phyloP scores from a whole-genome alignment of 2,888 invertebrate genomes.

The Amphimallon solstitiale region DNA sequence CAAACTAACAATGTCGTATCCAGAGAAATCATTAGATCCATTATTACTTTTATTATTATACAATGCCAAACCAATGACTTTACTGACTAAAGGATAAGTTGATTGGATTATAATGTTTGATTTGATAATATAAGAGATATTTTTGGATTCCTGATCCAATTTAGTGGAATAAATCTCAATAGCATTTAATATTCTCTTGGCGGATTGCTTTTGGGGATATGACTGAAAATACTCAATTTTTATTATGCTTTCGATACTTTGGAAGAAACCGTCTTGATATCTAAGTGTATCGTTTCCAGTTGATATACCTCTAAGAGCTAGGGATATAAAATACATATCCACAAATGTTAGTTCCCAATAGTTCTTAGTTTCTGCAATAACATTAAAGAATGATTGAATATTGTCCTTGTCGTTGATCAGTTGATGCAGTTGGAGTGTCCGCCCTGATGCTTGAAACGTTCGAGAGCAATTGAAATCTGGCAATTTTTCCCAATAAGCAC shows the following conservation, averaged over 20 bases:
- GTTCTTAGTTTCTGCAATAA: background rate
- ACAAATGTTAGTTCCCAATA: conserved; percentile 1
- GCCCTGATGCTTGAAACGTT: background rate
- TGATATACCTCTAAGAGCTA: conserved; percentile 3
- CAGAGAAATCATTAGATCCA: background rate
- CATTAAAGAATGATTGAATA: background rate
- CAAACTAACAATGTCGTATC: background rate
- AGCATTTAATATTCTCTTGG: conserved; percentile 32
- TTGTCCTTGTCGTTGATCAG: background rate
- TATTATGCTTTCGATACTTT: conserved; percentile 18
- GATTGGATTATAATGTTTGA: conserved; percentile 11
- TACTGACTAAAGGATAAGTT: conserved; percentile 3
- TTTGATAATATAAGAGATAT: background rate
- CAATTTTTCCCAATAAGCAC: conserved; percentile 25
- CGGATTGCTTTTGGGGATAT: conserved; percentile 18
- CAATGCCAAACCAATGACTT: conserved; percentile 9
- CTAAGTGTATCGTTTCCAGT: background rate
- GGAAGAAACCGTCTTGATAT: conserved; percentile 6
- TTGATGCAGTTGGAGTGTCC: background rate
- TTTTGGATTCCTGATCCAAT: conserved; percentile 6
- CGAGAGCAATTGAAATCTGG: background rate
- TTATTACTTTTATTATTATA: no score
- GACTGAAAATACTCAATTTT: conserved; percentile 5
- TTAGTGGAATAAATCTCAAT: conserved; percentile 23
- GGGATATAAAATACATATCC: conserved; percentile 23